Conservation (phyloP, 2,888 invertebrate genomes). For the Caenorhabditis sp. region DNA sequence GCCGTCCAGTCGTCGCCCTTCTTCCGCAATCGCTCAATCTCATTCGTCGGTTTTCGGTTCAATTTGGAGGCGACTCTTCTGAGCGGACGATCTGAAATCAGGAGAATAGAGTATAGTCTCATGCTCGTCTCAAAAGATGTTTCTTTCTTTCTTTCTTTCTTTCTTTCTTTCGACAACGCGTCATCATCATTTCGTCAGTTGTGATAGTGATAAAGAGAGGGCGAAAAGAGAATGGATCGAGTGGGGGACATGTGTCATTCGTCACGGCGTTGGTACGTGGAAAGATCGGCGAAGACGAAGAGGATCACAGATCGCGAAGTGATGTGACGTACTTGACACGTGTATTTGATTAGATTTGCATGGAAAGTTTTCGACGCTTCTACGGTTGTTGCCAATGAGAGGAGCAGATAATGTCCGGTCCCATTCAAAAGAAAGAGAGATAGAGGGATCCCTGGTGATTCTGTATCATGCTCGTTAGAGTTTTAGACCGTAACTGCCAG, state of each 20-base stretch:
- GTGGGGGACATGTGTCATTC: constrained; percentile 16
- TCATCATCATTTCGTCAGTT: constrained; percentile 3
- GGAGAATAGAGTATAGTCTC: neutral
- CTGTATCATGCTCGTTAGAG: no score
- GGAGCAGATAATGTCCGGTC: no score
- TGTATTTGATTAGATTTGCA: no score
- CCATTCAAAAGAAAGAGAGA: no score
- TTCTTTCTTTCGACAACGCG: no score
- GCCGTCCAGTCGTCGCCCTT: constrained; percentile 67
- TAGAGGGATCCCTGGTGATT: no score
- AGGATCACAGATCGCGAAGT: constrained; percentile 13
- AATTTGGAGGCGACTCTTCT: constrained; percentile 66
- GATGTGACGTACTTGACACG: neutral
- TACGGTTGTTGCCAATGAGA: no score
- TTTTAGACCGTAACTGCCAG: no score
- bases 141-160: no score
- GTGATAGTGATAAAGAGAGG: constrained; percentile 13
- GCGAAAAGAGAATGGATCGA: neutral
- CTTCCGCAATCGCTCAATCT: constrained; percentile 63
- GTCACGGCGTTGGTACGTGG: constrained; percentile 21
- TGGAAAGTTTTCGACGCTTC: no score
- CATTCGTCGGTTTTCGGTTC: constrained; percentile 67
- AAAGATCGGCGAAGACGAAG: neutral
- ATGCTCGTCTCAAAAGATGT: constrained; percentile 10
- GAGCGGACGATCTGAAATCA: constrained; percentile 63